Evolutionary conservation across 2,888 invertebrate species (phyloP).

Genomic region (Stramonita haemastoma): DNA sequence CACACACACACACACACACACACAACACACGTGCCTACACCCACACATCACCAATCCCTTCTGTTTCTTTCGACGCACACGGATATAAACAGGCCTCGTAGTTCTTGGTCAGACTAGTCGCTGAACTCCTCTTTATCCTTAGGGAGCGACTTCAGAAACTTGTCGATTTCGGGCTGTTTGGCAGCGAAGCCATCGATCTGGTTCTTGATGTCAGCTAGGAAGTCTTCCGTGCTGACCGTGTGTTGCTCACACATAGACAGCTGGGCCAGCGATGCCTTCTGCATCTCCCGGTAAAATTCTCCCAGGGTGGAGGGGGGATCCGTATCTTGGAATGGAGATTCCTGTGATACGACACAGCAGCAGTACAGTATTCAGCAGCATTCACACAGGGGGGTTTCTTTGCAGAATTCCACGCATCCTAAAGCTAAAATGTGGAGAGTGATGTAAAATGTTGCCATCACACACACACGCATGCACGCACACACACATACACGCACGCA

Average conservation of each 20-base stretch:
- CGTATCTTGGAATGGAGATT: conserved; percentile 88
- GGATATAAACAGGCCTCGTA: neutral
- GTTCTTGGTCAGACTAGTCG: neutral
- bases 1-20: neutral
- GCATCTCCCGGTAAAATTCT: conserved; percentile 88
- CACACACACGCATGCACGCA: too few relatives aligned
- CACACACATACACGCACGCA: too few relatives aligned
- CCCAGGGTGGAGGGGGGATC: conserved; percentile 84
- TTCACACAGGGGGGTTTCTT: too few relatives aligned
- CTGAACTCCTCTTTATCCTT: conserved; percentile 36
- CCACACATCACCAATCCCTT: neutral
- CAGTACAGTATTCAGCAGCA: too few relatives aligned
- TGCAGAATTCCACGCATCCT: too few relatives aligned
- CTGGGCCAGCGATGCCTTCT: conserved; percentile 84
- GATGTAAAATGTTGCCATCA: too few relatives aligned
- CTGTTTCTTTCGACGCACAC: neutral
- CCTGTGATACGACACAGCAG: conserved; percentile 80
- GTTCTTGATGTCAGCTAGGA: conserved; percentile 12
- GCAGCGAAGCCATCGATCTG: conserved; percentile 14
- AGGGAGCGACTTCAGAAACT: conserved; percentile 84
- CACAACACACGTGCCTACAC: neutral
- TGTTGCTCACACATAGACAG: conserved; percentile 87
- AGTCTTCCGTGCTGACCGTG: conserved; percentile 71
- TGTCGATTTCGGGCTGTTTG: conserved; percentile 84
- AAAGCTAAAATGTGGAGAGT: too few relatives aligned